Evolutionary conservation across 2,113 vertebrate species (phyloP), one percentile per base, ranked within the genome.

Genomic region (Anthoscopus minutus): DNA sequence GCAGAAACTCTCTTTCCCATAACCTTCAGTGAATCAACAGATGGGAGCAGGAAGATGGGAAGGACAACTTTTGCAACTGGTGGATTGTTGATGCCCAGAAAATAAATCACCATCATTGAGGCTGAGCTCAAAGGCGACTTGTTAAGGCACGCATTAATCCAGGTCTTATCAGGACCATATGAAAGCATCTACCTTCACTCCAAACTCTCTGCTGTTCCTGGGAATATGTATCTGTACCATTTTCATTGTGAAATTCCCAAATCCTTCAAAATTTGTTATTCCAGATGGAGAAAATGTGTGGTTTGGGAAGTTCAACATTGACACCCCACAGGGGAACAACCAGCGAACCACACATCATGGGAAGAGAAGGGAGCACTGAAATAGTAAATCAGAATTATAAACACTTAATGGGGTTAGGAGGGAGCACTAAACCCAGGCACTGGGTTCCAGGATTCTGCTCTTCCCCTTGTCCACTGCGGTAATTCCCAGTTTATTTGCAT

Each of bases 191-290:
- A 7, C 23, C 38, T 15, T 22, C 38, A 2, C 11, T 44, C 27
- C 40, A 17, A 24, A 23, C 19, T 3, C 48, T 15, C 30, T 6
- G 38, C 23, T 16, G 8, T 6, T 21, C 17, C 48, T 33, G 24
- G 20, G 3, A 56, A 7, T 4, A 0, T 1, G 12, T 1, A 10
- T 2, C 13, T 1, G 0, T 10, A 4, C 4, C 6, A 35, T 8
- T 35, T 48, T 7, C 24, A 1, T 1, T 7, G 3, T 1, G 4
- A 6, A 30, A 22, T 21, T 8, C 38, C 31, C 38, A 64, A n/a
- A 67, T 61, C 12, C 24, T 24, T 12, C 37, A 4, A 16, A 15
- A 15, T 15, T 21, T 45, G 1, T 19, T 31, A 5, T 25, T 50
- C 38, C 18, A 7, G 4, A 1, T 1, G 25, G 40, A 25, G 12